A percentile compares a stretch with the other conserved stretches of the same genome.
Evolutionary conservation across 2,888 invertebrate species (phyloP).

Genomic region (Campoplex nolae): DNA sequence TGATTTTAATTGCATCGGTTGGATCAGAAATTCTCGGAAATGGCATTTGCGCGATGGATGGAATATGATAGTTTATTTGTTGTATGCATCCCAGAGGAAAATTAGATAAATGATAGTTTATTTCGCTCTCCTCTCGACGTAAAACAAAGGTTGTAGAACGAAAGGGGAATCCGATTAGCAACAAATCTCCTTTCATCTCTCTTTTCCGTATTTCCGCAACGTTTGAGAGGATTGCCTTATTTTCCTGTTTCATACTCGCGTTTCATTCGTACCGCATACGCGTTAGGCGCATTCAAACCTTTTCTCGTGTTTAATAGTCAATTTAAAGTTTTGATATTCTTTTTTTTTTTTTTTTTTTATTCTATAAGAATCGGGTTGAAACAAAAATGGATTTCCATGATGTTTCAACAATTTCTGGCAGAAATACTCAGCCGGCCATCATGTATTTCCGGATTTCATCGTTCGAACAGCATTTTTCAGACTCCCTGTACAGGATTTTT

Average conservation of each 20-base stretch:
- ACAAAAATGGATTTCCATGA: neutral
- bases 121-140: conserved; percentile 20
- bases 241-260: neutral
- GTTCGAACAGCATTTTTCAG: neutral
- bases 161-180: conserved; percentile 56
- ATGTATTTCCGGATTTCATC: no score
- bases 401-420: neutral
- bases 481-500: neutral
- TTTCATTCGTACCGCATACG: neutral
- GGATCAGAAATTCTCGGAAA: neutral
- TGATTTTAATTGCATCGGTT: neutral
- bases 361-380: neutral
- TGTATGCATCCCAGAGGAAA: neutral
- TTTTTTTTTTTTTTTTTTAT: neutral
- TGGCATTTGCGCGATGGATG: neutral
- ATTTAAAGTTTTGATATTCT: neutral
- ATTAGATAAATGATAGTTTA: conserved; percentile 19
- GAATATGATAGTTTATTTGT: neutral
- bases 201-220: neutral
- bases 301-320: neutral
- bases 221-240: conserved; percentile 9
- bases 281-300: neutral
- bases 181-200: conserved; percentile 43
- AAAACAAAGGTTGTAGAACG: conserved; percentile 27
- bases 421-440: neutral